phyloP scores from a whole-genome alignment of 2,888 invertebrate genomes.

The Chirona hameri region DNA sequence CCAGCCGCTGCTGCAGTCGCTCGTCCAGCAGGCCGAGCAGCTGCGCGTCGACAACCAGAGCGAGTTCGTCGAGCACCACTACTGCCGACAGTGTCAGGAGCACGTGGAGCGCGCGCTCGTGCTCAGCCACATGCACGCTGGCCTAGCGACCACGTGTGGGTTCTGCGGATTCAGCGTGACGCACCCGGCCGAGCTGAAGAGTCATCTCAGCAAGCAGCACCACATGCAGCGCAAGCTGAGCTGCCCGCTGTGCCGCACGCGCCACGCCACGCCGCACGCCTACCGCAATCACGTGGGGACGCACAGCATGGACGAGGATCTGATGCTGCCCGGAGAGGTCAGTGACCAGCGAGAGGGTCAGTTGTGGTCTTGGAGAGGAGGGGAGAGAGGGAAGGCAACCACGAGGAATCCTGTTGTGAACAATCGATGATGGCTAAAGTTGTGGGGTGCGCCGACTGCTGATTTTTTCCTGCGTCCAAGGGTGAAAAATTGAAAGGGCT shows the following conservation, averaged over 20 bases:
- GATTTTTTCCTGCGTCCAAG: no score
- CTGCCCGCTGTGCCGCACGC: slow-evolving; percentile 22
- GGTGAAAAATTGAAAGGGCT: no score
- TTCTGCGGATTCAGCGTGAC: neutral
- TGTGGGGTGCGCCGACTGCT: no score
- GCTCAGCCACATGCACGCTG: neutral
- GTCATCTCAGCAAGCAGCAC: neutral
- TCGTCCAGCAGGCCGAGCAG: slow-evolving; percentile 23
- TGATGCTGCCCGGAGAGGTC: slow-evolving; percentile 25
- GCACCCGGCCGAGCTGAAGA: neutral
- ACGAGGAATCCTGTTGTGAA: no score
- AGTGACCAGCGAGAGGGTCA: no score
- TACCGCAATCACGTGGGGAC: slow-evolving; percentile 1
- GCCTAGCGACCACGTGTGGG: neutral
- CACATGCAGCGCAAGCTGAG: slow-evolving; percentile 11
- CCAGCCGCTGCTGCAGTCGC: neutral
- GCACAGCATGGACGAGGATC: slow-evolving; percentile 22
- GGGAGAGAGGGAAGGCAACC: no score
- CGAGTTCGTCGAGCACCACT: slow-evolving; percentile 3
- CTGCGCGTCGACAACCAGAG: neutral
- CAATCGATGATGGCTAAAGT: no score
- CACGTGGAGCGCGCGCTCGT: neutral
- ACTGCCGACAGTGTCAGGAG: neutral
- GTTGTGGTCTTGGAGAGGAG: no score
- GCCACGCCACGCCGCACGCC: slow-evolving; percentile 9